Evolutionary conservation across 1,140 invertebrate species (phyloP).

Genomic region (Panulirus ornatus): DNA sequence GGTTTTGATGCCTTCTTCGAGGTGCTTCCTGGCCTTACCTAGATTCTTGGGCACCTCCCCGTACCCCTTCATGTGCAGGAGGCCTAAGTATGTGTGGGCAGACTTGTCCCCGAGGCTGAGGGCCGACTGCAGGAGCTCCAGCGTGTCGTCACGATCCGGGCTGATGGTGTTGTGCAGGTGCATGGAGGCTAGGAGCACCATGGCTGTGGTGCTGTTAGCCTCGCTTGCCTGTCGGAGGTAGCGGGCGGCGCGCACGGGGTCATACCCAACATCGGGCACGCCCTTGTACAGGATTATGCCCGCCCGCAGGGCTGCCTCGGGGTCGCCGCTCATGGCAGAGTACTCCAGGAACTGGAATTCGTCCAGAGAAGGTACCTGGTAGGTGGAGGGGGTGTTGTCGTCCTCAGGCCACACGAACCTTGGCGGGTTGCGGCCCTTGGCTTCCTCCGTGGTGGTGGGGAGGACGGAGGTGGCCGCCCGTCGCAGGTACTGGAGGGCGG

Average conservation of each 20-base stretch:
- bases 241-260: not conserved
- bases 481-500: slow-evolving; percentile 34
- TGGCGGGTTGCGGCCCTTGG: not conserved
- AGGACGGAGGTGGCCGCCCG: not conserved
- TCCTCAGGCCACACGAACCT: slow-evolving; percentile 41
- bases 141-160: not conserved
- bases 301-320: slow-evolving; percentile 21
- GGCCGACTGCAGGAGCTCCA: slow-evolving; percentile 20
- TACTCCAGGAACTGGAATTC: slow-evolving; percentile 37
- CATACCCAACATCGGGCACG: slow-evolving; percentile 10
- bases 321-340: slow-evolving; percentile 18
- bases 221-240: slow-evolving; percentile 31
- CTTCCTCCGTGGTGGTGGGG: slow-evolving; percentile 6
- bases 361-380: slow-evolving; percentile 29
- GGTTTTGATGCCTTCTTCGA: slow-evolving; percentile 7
- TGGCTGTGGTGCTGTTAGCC: slow-evolving; percentile 39
- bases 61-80: slow-evolving; percentile 22
- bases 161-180: slow-evolving; percentile 6
- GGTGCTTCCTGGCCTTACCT: slow-evolving; percentile 18
- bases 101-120: slow-evolving; percentile 23
- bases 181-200: slow-evolving; percentile 23
- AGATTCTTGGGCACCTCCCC: slow-evolving; percentile 23
- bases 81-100: slow-evolving; percentile 27
- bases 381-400: not conserved
- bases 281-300: not conserved